These are phyloP conservation scores for Bubo blakistoni DNA, from an alignment of 2,113 vertebrate genomes.

Conservation along the genomic window DNA sequence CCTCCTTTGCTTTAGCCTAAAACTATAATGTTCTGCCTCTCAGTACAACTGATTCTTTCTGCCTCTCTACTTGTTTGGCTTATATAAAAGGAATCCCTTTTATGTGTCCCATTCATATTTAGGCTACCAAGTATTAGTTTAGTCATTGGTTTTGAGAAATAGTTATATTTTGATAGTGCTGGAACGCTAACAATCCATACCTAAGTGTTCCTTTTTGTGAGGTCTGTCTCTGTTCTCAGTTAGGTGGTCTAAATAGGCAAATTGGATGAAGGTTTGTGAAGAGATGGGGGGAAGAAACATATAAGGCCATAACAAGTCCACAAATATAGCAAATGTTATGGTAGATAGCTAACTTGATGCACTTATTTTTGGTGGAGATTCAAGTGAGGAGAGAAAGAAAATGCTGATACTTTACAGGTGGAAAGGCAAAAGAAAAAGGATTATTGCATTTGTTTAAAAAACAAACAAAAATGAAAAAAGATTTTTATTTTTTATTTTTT, in stretches of 20 bases:
- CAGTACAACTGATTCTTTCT: background rate
- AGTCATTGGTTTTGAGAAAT: background rate
- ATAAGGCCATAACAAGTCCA: background rate
- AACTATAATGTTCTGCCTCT: background rate
- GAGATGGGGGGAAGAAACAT: background rate
- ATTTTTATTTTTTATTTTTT: too few relatives aligned
- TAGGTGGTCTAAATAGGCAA: background rate
- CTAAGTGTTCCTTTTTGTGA: background rate
- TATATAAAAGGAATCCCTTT: background rate
- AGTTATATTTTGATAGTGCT: background rate
- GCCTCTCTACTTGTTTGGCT: background rate
- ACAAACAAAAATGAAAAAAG: background rate
- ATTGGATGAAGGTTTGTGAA: background rate
- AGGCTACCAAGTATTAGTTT: background rate
- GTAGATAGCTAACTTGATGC: background rate
- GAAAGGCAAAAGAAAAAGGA: background rate
- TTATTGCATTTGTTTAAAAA: background rate
- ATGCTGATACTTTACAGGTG: background rate
- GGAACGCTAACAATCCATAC: background rate
- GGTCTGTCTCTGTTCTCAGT: fast-evolving
- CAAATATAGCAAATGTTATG: background rate
- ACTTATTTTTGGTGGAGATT: background rate
- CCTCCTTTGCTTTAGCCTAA: background rate
- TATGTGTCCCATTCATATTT: background rate
- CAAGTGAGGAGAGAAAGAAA: background rate